These are phyloP conservation scores for Prostheceraeus crozeri DNA, from an alignment of 2,888 invertebrate species.

Conservation along the genomic window DNA sequence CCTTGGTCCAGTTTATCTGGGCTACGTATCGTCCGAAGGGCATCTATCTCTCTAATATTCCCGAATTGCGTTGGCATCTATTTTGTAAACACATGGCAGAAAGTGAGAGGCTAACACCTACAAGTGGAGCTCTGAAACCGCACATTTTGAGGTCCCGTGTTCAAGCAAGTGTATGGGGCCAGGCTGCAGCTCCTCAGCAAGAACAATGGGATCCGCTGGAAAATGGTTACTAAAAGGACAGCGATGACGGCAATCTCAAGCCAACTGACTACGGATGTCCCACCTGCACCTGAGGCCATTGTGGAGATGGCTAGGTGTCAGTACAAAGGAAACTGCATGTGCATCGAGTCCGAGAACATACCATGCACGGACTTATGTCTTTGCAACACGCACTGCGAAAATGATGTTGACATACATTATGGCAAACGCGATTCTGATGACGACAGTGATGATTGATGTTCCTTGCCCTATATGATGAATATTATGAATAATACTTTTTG, in stretches of 20 bases:
- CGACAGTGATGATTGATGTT: too few species aligned
- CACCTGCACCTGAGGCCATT: conserved; percentile 33
- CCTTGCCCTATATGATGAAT: too few species aligned
- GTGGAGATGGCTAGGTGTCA: conserved; percentile 34
- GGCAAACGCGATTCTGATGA: too few species aligned
- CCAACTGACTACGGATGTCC: conserved; percentile 25
- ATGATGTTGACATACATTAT: too few species aligned
- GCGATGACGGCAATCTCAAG: conserved; percentile 29
- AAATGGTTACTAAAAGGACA: conserved; percentile 32
- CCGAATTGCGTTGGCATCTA: conserved; percentile 35
- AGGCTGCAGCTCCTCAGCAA: conserved; percentile 27
- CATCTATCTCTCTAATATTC: conserved; percentile 29
- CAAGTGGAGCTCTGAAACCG: conserved; percentile 28
- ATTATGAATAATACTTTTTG: too few species aligned
- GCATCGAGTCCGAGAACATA: too few species aligned
- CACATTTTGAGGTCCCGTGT: conserved; percentile 30
- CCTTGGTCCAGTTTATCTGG: conserved; percentile 22
- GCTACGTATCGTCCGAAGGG: conserved; percentile 30
- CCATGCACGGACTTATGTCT: too few species aligned
- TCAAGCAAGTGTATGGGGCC: conserved; percentile 24
- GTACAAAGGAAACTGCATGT: conserved; percentile 25
- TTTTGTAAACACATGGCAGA: conserved; percentile 33
- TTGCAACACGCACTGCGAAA: too few species aligned
- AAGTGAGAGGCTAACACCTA: conserved; percentile 29
- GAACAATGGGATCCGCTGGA: conserved; percentile 14